Base-by-base conservation (phyloP, 2,113 vertebrate species). In the Megaceryle torquata region DNA sequence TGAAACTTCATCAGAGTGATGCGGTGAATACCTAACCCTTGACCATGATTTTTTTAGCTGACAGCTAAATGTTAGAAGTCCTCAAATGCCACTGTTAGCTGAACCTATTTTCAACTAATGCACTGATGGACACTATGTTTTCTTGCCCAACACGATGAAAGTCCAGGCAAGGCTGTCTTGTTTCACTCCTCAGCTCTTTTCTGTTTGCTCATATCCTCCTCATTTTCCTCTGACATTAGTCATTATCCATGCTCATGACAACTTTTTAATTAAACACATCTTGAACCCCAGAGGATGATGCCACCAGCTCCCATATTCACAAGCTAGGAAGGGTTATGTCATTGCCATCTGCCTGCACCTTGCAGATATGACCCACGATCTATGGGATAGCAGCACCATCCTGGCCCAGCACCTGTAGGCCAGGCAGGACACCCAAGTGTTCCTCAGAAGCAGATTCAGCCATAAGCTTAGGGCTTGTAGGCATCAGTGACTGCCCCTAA, bases 381-480 rank as follows among this genome's bases (percentile, higher is more conserved):
- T 75, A 9, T 4, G 16, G 25, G 28, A 79, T 10, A 63, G 9
- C 37, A 83, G 57, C 3, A 3, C 35, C 33, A 18, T 39, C 11
- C 2, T 50, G 17, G 25, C 5, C 15, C 28, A 80, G 26, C 15
- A 13, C 11, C 35, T 35, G 12, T 6, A 50, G 44, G 33, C 46
- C 68, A 68, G 26, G 12, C 29, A 59, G 56, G 44, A 19, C 44
- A 41, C 9, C 20, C 6, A 5, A 61, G 15, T 19, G 18, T 11
- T 60, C 16, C 67, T 74, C 60, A 77, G 70, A 44, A 35, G 22
- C 8, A 82, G 33, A 28, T 21, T 41, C 4, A 4, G 35, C 19
- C 19, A 12, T 3, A 43, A 37, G 7, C 20, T 59, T n/a, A 48
- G 43, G 37, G 20, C 46, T 57, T 1, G 0, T 3, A 72, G 16